A percentile compares a stretch with the other conserved stretches of the same genome.
phyloP scores from a whole-genome alignment of 2,797 vertebrate species.

The Acanthurus tractus region DNA sequence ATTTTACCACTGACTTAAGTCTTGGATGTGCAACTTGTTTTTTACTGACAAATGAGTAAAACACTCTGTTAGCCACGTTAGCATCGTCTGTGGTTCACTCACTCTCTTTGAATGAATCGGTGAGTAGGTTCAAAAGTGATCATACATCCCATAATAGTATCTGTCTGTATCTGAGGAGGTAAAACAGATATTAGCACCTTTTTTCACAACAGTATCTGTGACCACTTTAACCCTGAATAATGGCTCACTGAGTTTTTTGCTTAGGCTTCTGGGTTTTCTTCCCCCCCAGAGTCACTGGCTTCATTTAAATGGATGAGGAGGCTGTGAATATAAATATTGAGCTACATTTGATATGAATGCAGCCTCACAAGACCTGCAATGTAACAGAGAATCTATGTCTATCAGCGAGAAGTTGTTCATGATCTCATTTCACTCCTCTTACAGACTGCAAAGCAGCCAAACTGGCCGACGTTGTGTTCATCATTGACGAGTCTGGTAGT shows the following conservation, averaged over 20 bases:
- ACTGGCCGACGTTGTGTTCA: conserved; percentile 88
- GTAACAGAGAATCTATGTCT: too few relatives aligned
- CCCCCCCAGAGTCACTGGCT: too few relatives aligned
- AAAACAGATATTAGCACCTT: neutral
- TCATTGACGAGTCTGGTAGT: conserved; percentile 87
- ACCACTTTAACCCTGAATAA: too few relatives aligned
- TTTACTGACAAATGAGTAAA: neutral
- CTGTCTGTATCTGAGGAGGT: neutral
- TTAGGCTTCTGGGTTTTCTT: too few relatives aligned
- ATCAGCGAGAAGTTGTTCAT: neutral
- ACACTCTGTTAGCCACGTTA: neutral
- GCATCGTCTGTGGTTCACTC: neutral
- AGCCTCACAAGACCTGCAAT: neutral
- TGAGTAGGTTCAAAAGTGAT: neutral
- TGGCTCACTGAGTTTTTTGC: too few relatives aligned
- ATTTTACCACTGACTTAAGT: neutral
- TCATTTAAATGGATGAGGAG: too few relatives aligned
- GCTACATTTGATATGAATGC: neutral
- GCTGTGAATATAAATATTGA: too few relatives aligned
- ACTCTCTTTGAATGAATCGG: neutral
- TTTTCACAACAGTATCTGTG: too few relatives aligned
- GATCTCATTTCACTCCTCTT: neutral
- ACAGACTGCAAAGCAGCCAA: conserved; percentile 84
- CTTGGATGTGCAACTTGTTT: neutral
- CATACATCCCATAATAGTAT: too few relatives aligned